Evolutionary conservation across 2,113 vertebrate genomes (phyloP).

Genomic region (Pterophyllum scalare): DNA sequence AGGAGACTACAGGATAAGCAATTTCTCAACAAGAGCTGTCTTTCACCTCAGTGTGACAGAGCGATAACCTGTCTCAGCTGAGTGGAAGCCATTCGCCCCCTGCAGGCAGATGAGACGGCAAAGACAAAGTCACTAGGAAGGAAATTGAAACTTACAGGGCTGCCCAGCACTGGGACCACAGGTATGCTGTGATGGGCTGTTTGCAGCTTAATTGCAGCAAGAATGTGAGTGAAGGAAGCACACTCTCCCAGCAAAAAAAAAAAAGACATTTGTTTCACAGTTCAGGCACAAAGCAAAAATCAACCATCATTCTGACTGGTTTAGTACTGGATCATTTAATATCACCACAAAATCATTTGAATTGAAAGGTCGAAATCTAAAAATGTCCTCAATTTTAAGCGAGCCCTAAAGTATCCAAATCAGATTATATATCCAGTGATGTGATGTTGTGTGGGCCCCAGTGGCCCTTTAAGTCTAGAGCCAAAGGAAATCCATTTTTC

Average conservation of each 20-base stretch:
- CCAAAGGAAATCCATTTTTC: conserved; percentile 34
- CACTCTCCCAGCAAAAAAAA: conserved; percentile 21
- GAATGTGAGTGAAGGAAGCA: conserved; percentile 22
- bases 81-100: conserved; percentile 34
- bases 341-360: background rate
- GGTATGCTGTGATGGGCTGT: conserved; percentile 36
- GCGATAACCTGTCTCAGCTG: conserved; percentile 42
- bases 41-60: conserved; percentile 38
- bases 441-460: conserved; percentile 29
- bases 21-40: conserved; percentile 52
- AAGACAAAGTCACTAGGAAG: conserved; percentile 37
- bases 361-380: conserved; percentile 25
- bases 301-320: background rate
- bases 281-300: background rate
- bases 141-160: conserved; percentile 66
- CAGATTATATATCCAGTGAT: conserved; percentile 23
- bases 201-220: conserved; percentile 45
- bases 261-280: background rate
- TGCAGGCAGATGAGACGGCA: conserved; percentile 31
- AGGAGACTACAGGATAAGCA: conserved; percentile 28
- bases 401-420: conserved; percentile 15
- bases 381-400: conserved; percentile 15
- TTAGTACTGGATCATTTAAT: background rate
- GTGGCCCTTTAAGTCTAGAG: conserved; percentile 36
- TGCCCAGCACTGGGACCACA: conserved; percentile 38